Evolutionary conservation across 2,888 invertebrate species (phyloP).

Genomic region (Dione vanillae): DNA sequence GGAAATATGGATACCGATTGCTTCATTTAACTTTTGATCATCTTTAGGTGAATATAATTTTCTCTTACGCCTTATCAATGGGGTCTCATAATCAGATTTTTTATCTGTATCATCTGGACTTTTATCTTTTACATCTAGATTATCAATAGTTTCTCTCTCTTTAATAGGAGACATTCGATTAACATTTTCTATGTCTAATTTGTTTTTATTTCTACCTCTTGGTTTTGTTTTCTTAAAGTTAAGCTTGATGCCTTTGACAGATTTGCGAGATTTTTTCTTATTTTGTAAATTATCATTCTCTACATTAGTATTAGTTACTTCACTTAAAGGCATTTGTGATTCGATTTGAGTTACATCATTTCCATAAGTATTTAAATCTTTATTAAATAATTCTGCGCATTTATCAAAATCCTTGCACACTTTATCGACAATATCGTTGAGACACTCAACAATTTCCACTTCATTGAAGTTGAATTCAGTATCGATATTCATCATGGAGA

Average conservation of each 20-base stretch:
- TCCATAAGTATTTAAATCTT: slow-evolving; percentile 39
- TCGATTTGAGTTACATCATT: slow-evolving; percentile 18
- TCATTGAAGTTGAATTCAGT: slow-evolving; percentile 49
- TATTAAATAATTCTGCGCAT: slow-evolving; percentile 54
- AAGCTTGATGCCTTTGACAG: slow-evolving; percentile 39
- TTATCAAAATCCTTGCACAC: slow-evolving; percentile 65
- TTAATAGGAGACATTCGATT: slow-evolving; percentile 59
- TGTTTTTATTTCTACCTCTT: slow-evolving; percentile 48
- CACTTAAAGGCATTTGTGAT: slow-evolving; percentile 7
- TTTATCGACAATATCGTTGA: slow-evolving; percentile 64
- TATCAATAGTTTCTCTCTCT: slow-evolving; percentile 52
- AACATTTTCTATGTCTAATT: slow-evolving; percentile 45
- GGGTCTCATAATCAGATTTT: slow-evolving; percentile 39
- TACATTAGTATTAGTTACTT: slow-evolving; percentile 12
- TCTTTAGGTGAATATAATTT: slow-evolving; percentile 74
- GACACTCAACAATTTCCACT: slow-evolving; percentile 62
- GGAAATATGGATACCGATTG: slow-evolving; percentile 47
- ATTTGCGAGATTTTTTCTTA: slow-evolving; percentile 41
- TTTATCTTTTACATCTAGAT: slow-evolving; percentile 4
- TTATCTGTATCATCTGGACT: not conserved
- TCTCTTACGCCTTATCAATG: slow-evolving; percentile 58
- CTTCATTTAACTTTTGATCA: slow-evolving; percentile 52
- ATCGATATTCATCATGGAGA: slow-evolving; percentile 46
- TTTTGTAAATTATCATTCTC: slow-evolving; percentile 27
- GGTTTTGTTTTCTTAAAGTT: slow-evolving; percentile 47